Percentiles rank a stretch among this genome's conserved stretches.
phyloP scores from a whole-genome alignment of 2,113 vertebrate genomes.

The Pterocles orientalis region DNA sequence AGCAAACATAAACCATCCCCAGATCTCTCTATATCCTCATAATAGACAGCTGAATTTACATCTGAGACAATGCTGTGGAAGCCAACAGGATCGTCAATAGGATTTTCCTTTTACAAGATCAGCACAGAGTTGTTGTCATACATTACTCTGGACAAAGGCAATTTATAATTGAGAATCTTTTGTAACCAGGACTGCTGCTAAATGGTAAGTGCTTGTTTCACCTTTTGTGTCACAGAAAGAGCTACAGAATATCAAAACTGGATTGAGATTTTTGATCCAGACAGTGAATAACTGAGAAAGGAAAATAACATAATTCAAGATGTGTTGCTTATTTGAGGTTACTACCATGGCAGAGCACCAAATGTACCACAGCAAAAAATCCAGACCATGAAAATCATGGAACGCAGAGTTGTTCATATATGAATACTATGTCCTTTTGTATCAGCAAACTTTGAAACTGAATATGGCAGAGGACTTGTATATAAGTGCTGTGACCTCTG shows the following conservation, averaged over 20 bases:
- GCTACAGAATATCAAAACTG: not conserved
- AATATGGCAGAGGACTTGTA: not conserved
- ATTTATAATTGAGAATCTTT: not conserved
- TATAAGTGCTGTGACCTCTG: not conserved
- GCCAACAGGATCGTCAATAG: not conserved
- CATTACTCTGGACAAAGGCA: not conserved
- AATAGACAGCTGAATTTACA: not conserved
- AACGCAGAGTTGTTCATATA: not conserved
- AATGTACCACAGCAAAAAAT: not conserved
- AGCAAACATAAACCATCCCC: not conserved
- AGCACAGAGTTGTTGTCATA: not conserved
- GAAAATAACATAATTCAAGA: not conserved
- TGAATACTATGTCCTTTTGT: not conserved
- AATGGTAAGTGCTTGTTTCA: not conserved
- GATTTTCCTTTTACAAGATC: not conserved
- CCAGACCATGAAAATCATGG: not conserved
- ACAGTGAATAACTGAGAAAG: not conserved
- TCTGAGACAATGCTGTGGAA: not conserved
- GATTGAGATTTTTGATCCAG: not conserved
- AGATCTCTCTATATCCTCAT: not conserved
- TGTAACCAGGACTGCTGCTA: not conserved
- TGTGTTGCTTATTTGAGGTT: not conserved
- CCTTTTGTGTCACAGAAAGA: not conserved
- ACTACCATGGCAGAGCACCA: not conserved
- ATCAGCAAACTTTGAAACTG: not conserved